Conservation (phyloP, 2,888 invertebrate genomes). For the Drosophila anomelani region DNA sequence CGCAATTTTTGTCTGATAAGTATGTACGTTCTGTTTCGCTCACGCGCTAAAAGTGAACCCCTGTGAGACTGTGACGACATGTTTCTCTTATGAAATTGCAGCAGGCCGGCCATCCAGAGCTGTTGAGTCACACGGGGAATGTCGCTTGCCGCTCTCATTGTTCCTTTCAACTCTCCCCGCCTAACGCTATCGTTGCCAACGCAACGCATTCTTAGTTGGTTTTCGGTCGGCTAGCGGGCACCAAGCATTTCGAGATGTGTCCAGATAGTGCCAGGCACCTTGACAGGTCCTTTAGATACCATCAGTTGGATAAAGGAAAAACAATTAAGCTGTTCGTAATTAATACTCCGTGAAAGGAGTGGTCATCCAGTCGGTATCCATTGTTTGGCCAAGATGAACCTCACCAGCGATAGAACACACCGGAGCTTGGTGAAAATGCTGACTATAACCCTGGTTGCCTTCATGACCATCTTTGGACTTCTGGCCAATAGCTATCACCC, state of each 20-base stretch:
- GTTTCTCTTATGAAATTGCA: slow-evolving; percentile 39
- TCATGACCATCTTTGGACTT: slow-evolving; percentile 64
- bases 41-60: neutral
- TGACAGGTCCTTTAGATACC: slow-evolving; percentile 18
- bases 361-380: slow-evolving; percentile 1
- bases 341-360: neutral
- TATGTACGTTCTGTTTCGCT: slow-evolving; percentile 14
- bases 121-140: slow-evolving; percentile 32
- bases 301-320: slow-evolving; percentile 13
- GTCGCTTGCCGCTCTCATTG: neutral
- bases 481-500: slow-evolving; percentile 59
- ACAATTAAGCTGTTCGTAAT: slow-evolving; percentile 38
- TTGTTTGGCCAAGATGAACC: slow-evolving; percentile 41
- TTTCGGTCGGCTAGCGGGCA: neutral
- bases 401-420: slow-evolving; percentile 40
- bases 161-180: neutral
- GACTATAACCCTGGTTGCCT: slow-evolving; percentile 40
- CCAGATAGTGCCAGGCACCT: slow-evolving; percentile 22
- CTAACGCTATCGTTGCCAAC: neutral
- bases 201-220: slow-evolving; percentile 17
- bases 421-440: slow-evolving; percentile 47
- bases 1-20: slow-evolving; percentile 29
- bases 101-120: neutral
- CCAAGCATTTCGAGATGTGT: slow-evolving; percentile 20
- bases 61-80: slow-evolving; percentile 27